A percentile compares a stretch with the other conserved stretches of the same genome.
Evolutionary conservation across 2,888 invertebrate genomes (phyloP).

Genomic region (Dugesia japonica): DNA sequence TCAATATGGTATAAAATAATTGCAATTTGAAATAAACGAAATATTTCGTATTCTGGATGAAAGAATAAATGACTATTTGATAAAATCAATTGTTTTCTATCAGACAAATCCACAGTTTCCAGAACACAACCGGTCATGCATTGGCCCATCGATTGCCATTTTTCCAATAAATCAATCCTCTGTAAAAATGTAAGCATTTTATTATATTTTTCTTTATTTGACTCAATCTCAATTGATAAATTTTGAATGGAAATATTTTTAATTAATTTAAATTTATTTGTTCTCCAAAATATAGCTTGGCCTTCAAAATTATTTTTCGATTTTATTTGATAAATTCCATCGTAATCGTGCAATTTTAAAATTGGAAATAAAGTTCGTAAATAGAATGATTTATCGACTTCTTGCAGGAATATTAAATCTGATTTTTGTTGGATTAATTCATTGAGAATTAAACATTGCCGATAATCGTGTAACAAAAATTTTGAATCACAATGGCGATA

Average conservation of each 20-base stretch:
- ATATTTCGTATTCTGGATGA: neutral
- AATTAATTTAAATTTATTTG: neutral
- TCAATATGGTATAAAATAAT: neutral
- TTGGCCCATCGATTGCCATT: slow-evolving; percentile 2
- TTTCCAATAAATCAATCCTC: neutral
- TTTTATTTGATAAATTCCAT: neutral
- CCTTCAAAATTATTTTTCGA: neutral
- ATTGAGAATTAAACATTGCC: neutral
- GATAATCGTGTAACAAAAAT: neutral
- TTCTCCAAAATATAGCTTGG: neutral
- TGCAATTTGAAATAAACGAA: neutral
- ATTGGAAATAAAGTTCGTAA: neutral
- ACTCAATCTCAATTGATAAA: neutral
- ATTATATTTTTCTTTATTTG: neutral
- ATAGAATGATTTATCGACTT: neutral
- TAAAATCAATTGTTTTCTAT: neutral
- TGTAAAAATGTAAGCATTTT: neutral
- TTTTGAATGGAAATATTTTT: neutral
- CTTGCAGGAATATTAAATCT: neutral
- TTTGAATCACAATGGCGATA: neutral
- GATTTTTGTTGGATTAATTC: neutral
- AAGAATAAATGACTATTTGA: neutral
- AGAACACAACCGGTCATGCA: neutral
- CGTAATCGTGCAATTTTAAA: neutral
- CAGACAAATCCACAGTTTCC: neutral